A percentile compares a stretch with the other conserved stretches of the same genome.
Evolutionary conservation across 30 jellyfish, hydroid and myxozoan genomes (phyloP).

Genomic region (Turritopsis rubra): DNA sequence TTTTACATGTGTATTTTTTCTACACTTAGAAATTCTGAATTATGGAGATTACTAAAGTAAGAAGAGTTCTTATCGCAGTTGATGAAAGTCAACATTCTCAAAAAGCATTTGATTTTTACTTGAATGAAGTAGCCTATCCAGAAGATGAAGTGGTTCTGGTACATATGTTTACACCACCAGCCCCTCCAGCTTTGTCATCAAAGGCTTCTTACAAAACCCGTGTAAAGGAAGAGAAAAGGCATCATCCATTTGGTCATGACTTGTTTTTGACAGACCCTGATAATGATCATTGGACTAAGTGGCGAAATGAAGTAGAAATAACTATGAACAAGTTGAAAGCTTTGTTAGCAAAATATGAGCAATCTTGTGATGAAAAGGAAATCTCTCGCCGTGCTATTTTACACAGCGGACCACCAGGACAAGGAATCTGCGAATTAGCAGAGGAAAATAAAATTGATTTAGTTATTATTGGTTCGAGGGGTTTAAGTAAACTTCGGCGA

Average conservation of each 20-base stretch:
- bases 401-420: slow-evolving; percentile 86
- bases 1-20: too few species aligned
- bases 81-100: slow-evolving; percentile 70
- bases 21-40: too few species aligned
- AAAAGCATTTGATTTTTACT: slow-evolving; percentile 57
- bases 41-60: too few species aligned
- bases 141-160: slow-evolving; percentile 62
- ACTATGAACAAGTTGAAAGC: background rate
- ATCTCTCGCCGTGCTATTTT: slow-evolving; percentile 12
- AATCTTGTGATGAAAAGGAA: slow-evolving; percentile 18
- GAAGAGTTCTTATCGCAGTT: slow-evolving; percentile 56
- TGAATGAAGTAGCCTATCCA: slow-evolving; percentile 39
- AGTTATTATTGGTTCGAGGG: slow-evolving; percentile 93
- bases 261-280: slow-evolving; percentile 22
- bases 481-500: slow-evolving; percentile 89
- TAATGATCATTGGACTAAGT: slow-evolving; percentile 30
- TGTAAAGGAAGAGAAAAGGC: background rate
- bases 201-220: slow-evolving; percentile 45
- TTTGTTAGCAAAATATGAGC: background rate
- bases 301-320: slow-evolving; percentile 34
- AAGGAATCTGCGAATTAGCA: slow-evolving; percentile 77
- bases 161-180: slow-evolving; percentile 88
- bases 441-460: slow-evolving; percentile 42
- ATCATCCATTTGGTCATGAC: slow-evolving; percentile 30
- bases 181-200: slow-evolving; percentile 84